These are phyloP conservation scores for Synanthedon formicaeformis DNA, from an alignment of 2,888 invertebrate species.

Conservation along the genomic window DNA sequence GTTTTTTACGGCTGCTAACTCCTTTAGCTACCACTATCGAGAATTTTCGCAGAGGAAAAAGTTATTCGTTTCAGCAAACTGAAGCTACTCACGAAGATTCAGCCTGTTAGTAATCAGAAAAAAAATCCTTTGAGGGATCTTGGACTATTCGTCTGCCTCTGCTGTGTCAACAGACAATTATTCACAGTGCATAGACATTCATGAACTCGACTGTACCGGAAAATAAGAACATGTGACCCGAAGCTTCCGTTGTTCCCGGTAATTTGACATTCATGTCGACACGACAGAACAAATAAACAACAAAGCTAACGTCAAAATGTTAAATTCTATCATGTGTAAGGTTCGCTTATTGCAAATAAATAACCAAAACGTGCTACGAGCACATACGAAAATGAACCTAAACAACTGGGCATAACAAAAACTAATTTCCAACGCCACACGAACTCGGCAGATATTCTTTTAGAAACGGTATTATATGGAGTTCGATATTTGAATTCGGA, in stretches of 20 bases:
- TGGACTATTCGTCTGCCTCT: no score
- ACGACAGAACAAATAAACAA: neutral
- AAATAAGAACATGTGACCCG: neutral
- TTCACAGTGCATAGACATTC: no score
- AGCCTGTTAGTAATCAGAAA: no score
- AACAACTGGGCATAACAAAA: neutral
- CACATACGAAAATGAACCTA: neutral
- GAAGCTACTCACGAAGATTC: no score
- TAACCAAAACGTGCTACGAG: neutral
- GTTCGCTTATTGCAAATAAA: neutral
- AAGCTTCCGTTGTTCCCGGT: neutral
- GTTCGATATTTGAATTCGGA: constrained; percentile 3
- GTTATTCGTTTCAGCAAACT: no score
- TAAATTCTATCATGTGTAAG: neutral
- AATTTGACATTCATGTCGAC: neutral
- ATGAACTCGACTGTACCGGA: no score
- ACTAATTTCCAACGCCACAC: neutral
- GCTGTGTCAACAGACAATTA: no score
- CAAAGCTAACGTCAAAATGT: neutral
- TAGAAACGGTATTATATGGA: constrained; percentile 4
- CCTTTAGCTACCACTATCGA: no score
- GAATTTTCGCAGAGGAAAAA: no score
- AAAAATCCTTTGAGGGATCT: no score
- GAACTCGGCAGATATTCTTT: neutral
- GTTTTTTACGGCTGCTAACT: no score